Evolutionary conservation across 1,140 invertebrate genomes (phyloP).

Genomic region (Bombus terrestris): DNA sequence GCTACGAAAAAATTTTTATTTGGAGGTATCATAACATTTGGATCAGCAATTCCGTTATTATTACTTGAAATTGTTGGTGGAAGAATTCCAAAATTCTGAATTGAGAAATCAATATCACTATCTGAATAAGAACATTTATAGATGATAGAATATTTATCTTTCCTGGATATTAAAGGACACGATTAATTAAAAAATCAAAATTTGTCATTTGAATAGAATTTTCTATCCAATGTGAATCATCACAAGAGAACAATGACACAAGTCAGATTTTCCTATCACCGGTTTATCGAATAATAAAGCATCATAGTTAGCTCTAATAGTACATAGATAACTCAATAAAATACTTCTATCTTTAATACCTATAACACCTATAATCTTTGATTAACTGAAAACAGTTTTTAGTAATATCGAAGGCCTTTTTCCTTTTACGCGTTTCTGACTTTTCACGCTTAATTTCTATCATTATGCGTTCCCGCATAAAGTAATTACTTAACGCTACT

Average conservation of each 20-base stretch:
- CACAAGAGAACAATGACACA: neutral
- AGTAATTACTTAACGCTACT: neutral
- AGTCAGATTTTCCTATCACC: neutral
- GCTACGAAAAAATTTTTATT: neutral
- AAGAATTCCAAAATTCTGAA: neutral
- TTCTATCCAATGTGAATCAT: neutral
- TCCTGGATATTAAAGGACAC: neutral
- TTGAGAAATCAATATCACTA: neutral
- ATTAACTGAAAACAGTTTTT: neutral
- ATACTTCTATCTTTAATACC: neutral
- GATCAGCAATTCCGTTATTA: neutral
- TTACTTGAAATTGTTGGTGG: no score
- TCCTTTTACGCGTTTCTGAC: neutral
- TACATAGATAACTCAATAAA: neutral
- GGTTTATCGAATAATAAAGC: neutral
- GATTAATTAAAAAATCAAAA: neutral
- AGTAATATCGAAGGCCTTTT: neutral
- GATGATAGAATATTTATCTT: neutral
- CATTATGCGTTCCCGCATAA: neutral
- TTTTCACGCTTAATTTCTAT: neutral
- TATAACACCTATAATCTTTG: neutral
- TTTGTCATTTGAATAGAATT: neutral
- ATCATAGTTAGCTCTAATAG: no score
- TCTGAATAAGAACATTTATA: neutral
- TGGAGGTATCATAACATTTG: no score